These are phyloP conservation scores for Taeniopygia guttata DNA, from an alignment of 2,797 vertebrate species.

Conservation along the genomic window DNA sequence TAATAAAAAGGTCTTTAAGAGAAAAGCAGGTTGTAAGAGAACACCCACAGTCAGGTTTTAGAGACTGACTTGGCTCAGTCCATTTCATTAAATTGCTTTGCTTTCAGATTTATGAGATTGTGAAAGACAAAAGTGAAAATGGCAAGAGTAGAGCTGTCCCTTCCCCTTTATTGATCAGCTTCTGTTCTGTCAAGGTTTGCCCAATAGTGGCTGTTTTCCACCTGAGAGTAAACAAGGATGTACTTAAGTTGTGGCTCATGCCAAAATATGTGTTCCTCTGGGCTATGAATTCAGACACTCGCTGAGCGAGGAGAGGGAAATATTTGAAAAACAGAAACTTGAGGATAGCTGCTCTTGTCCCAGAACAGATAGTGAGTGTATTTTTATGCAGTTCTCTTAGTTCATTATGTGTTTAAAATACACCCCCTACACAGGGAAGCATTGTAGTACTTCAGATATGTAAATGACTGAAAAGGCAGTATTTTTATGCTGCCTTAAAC, in stretches of 20 bases:
- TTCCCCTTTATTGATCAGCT: not conserved
- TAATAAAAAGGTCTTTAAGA: not conserved
- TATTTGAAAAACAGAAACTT: not conserved
- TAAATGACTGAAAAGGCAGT: not conserved
- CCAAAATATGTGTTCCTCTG: not conserved
- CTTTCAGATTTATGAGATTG: not conserved
- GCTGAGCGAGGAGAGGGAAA: not conserved
- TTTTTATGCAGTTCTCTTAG: not conserved
- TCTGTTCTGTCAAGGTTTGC: not conserved
- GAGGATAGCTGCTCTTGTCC: not conserved
- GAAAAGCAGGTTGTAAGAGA: not conserved
- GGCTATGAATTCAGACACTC: not conserved
- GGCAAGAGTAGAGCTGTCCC: not conserved
- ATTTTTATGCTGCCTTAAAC: not conserved
- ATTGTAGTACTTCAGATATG: not conserved
- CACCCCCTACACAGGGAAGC: not conserved
- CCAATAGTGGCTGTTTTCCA: not conserved
- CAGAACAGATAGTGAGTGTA: not conserved
- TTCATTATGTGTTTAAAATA: not conserved
- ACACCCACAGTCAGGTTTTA: rapidly evolving
- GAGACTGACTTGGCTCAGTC: not conserved
- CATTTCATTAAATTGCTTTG: not conserved
- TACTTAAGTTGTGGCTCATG: not conserved
- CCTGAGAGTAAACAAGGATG: not conserved
- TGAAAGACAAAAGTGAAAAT: not conserved